Conservation (phyloP, 2,113 vertebrate genomes). For the Aleadryas rufinucha region DNA sequence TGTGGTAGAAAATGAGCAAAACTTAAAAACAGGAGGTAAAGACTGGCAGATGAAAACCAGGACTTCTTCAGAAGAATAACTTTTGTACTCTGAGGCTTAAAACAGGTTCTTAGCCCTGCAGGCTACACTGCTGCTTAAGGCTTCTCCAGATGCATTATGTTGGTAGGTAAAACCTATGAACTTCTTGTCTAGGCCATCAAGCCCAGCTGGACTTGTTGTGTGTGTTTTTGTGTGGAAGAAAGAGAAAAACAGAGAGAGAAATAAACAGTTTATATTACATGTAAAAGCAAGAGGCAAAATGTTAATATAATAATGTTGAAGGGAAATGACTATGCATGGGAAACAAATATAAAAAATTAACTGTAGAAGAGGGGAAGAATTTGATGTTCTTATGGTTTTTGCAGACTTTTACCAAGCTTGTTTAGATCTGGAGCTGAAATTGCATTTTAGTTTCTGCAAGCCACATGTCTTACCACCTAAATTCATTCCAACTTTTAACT, state of each 20-base stretch:
- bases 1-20: neutral
- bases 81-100: neutral
- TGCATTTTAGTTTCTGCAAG: neutral
- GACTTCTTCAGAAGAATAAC: neutral
- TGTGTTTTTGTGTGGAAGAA: no score
- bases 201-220: neutral
- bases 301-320: fast-evolving
- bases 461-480: neutral
- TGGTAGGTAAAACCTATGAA: neutral
- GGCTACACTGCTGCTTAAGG: neutral
- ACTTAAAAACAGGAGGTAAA: neutral
- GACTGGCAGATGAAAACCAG: neutral
- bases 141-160: neutral
- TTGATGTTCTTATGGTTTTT: neutral
- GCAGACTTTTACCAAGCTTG: neutral
- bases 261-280: fast-evolving
- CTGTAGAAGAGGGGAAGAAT: neutral
- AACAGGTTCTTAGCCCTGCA: neutral
- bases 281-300: neutral
- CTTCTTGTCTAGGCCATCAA: neutral
- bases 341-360: neutral
- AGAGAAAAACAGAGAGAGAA: neutral
- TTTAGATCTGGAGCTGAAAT: neutral
- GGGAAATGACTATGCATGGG: neutral
- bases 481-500: neutral